Evolutionary conservation across 2,113 vertebrate species (phyloP).

Genomic region (Eleginops maclovinus): DNA sequence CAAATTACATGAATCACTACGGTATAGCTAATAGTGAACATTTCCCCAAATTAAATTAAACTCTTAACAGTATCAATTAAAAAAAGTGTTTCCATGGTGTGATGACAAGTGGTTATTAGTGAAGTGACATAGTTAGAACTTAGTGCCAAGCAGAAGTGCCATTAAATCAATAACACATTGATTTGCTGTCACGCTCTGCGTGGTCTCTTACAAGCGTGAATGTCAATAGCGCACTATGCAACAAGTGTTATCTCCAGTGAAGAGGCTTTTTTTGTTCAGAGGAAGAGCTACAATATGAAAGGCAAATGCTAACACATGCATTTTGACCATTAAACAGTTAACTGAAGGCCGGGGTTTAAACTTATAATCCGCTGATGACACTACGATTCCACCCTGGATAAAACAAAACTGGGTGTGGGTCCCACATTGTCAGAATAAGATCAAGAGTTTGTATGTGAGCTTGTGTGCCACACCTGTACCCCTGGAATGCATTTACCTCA

Average conservation of each 20-base stretch:
- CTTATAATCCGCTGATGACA: slow-evolving; percentile 67
- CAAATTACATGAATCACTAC: too few species aligned
- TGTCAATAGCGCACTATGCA: slow-evolving; percentile 26
- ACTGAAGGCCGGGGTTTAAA: slow-evolving; percentile 29
- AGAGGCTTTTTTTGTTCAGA: slow-evolving; percentile 6
- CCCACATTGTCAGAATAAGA: slow-evolving; percentile 60
- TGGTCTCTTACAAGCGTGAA: slow-evolving; percentile 25
- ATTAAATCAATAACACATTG: slow-evolving; percentile 54
- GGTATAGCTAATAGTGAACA: not conserved
- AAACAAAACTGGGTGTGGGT: slow-evolving; percentile 72
- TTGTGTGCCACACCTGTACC: slow-evolving; percentile 67
- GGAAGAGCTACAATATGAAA: not conserved
- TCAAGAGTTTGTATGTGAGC: slow-evolving; percentile 50
- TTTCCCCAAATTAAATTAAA: slow-evolving; percentile 4
- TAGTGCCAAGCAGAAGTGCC: slow-evolving; percentile 32
- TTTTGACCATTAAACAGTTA: slow-evolving; percentile 52
- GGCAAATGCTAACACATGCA: not conserved
- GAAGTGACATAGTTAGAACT: slow-evolving; percentile 38
- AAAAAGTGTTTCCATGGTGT: slow-evolving; percentile 18
- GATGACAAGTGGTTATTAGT: slow-evolving; percentile 31
- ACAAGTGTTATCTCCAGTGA: slow-evolving; percentile 22
- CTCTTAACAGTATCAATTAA: slow-evolving; percentile 7
- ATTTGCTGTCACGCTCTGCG: slow-evolving; percentile 38
- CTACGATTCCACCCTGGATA: slow-evolving; percentile 58
- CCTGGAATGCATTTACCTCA: slow-evolving; percentile 67